Conservation (phyloP, 37 sponge, comb jelly and placozoan genomes). For the Theonella swinhoei region DNA sequence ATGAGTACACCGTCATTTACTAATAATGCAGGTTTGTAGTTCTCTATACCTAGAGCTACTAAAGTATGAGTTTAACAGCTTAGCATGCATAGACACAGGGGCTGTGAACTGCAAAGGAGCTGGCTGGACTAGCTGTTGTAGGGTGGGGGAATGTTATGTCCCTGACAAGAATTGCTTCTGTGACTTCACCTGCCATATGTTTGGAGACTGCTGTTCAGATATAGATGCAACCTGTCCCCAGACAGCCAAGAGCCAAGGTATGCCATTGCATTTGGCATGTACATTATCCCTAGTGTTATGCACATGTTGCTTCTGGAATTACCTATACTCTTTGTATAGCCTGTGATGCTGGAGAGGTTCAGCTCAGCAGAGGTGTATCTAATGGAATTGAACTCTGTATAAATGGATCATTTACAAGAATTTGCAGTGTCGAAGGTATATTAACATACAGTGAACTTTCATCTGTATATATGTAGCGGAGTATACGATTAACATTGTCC, state of each 20-base stretch:
- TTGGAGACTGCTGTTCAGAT: constrained; percentile 13
- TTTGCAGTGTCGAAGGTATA: neutral
- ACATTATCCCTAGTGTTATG: too few relatives aligned
- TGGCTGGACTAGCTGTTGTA: neutral
- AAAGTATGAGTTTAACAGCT: too few relatives aligned
- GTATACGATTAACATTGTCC: neutral
- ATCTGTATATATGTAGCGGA: too few relatives aligned
- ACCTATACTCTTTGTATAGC: too few relatives aligned
- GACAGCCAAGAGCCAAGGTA: neutral
- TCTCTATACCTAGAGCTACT: too few relatives aligned
- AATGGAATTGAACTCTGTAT: neutral
- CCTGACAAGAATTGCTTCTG: neutral
- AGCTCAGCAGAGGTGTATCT: neutral
- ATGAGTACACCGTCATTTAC: too few relatives aligned
- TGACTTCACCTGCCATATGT: neutral
- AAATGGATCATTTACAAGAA: neutral
- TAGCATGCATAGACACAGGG: too few relatives aligned
- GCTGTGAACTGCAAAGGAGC: neutral
- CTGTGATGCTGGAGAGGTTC: neutral
- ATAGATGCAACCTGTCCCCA: neutral
- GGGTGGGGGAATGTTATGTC: neutral
- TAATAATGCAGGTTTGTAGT: too few relatives aligned
- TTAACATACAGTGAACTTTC: too few relatives aligned
- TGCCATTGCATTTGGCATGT: too few relatives aligned
- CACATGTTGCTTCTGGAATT: too few relatives aligned